Evolutionary conservation across 2,888 invertebrate genomes (phyloP), one percentile per base, ranked within the genome.

Genomic region (Agrotis clavis): DNA sequence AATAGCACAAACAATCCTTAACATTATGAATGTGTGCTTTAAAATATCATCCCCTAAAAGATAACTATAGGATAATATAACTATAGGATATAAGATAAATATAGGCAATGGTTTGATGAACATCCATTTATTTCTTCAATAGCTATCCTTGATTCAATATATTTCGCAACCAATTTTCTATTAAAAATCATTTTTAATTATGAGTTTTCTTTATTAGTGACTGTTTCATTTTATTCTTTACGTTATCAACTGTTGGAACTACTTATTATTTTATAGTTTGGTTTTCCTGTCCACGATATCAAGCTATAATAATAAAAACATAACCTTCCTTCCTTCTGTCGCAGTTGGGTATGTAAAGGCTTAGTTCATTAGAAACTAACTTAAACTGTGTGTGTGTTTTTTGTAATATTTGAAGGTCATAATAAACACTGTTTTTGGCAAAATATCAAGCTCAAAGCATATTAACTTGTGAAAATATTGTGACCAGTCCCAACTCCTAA

Each of bases 211-310:
- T 21, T 45, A 18, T 41, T 47, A 19, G 18, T 13, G 11, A 4
- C 5, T 16, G n/a, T 56, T 60, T 35, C 59, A 19, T 53, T 66
- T 13, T 53, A 48, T 50, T 50, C 4, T 21, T 59, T 35, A 0
- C 19, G 9, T 35, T 14, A 7, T 7, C 35, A 35, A 7, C 7
- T 4, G 4, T n/a, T 3, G 30, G 3, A 30, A 30, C 30, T 30
- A 30, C 2, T 2, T 25, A 25, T 4, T 25, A 45, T 19, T 35
- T n/a, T 16, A 50, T 25, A 9, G 16, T 74, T 66, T 69, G 45
- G 30, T 74, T 68, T 61, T 74, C 45, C 30, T 57, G 57, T 21
- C 4, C 21, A 21, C 21, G 16, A 19, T 14, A 47, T 51, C 30
- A 2, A 21, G n/a, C 2, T 16, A 30, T 53, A 21, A 59, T 62